These are phyloP conservation scores for Drosophila mojavensis DNA, from an alignment of 1,140 invertebrate species.

Conservation along the genomic window DNA sequence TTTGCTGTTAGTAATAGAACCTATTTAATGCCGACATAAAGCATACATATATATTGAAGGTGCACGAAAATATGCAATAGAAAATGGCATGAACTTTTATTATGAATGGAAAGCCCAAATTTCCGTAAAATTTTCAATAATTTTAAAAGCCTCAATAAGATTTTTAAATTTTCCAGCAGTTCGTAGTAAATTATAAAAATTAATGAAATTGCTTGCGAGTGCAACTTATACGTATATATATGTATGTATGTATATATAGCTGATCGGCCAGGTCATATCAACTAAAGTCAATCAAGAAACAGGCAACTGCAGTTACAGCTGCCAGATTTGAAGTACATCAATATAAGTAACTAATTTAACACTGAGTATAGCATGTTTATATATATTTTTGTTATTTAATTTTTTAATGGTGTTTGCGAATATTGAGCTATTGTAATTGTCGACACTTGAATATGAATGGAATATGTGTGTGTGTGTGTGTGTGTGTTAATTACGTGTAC, in stretches of 20 bases:
- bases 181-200: slow-evolving; percentile 25
- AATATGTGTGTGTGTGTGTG: slow-evolving; percentile 4
- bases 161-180: slow-evolving; percentile 12
- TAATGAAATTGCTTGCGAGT: not conserved
- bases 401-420: slow-evolving; percentile 23
- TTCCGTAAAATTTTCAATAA: not conserved
- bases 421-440: slow-evolving; percentile 35
- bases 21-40: too few relatives aligned
- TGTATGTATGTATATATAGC: slow-evolving; percentile 10
- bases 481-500: slow-evolving; percentile 20
- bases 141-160: slow-evolving; percentile 1
- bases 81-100: not conserved
- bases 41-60: not conserved
- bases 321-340: slow-evolving; percentile 7
- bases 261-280: slow-evolving; percentile 8
- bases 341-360: slow-evolving; percentile 17
- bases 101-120: not conserved
- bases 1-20: too few relatives aligned
- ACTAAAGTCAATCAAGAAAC: slow-evolving; percentile 38
- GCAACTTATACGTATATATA: slow-evolving; percentile 16
- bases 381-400: slow-evolving; percentile 17
- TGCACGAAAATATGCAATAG: slow-evolving; percentile 11
- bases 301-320: slow-evolving; percentile 17
- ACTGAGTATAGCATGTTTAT: slow-evolving; percentile 18
- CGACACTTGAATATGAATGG: slow-evolving; percentile 11